Evolutionary conservation across 2,797 vertebrate genomes (phyloP).

Genomic region (Alosa sapidissima): DNA sequence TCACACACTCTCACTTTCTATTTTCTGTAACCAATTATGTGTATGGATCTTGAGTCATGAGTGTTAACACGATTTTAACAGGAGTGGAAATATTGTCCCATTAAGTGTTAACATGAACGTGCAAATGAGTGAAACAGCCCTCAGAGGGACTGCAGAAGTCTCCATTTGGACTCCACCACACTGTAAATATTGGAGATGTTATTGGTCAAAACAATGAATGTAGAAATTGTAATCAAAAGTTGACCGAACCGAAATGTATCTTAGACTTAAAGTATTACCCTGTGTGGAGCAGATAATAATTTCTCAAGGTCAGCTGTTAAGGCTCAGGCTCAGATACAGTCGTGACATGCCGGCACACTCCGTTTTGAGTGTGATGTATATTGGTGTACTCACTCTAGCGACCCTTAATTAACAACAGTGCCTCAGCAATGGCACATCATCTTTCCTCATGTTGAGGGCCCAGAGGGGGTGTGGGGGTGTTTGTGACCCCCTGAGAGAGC

Average conservation of each 20-base stretch:
- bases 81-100: constrained; percentile 17
- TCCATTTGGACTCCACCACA: neutral
- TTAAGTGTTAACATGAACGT: neutral
- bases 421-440: constrained; percentile 45
- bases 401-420: constrained; percentile 63
- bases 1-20: neutral
- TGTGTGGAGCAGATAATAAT: constrained; percentile 15
- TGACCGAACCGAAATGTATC: constrained; percentile 25
- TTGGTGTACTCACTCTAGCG: constrained; percentile 52
- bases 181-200: neutral
- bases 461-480: constrained; percentile 40
- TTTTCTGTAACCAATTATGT: constrained; percentile 15
- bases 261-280: constrained; percentile 22
- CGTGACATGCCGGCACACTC: constrained; percentile 41
- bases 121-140: constrained; percentile 11
- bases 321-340: constrained; percentile 43
- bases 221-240: constrained; percentile 31
- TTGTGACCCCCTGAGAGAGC: constrained; percentile 57
- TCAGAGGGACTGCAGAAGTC: neutral
- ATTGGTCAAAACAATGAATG: neutral
- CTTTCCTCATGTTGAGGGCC: constrained; percentile 56
- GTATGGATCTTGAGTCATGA: neutral
- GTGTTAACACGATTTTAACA: neutral
- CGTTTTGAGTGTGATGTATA: constrained; percentile 50
- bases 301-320: constrained; percentile 38